Base-by-base conservation (phyloP, 1,140 invertebrate species). In the Batillaria attramentaria region DNA sequence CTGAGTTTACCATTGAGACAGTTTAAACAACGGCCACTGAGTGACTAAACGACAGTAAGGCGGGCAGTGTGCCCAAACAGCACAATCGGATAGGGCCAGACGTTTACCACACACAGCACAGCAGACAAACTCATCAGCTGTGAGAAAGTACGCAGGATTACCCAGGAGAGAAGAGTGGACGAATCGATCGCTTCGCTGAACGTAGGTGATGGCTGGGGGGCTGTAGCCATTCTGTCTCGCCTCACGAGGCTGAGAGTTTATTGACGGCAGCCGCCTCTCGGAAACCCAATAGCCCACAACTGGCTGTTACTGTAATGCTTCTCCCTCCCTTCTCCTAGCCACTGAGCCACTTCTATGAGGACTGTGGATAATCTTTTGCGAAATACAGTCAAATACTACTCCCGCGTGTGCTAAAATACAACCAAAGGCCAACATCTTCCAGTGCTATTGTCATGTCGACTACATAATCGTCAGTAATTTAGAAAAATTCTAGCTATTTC, bases 231-330 rank as follows among this genome's bases (percentile, higher is more conserved):
- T 35, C 54, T 41, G 73, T 41, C 4, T 42, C 4, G 46, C 62
- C 62, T 35, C 20, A 50, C 31, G n/a, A 39, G 50, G 73, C n/a
- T 39, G 73, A 39, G 37, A n/a, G 73, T 18, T 39, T 75, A 75
- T 75, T 75, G 73, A 75, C 73, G 37, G 43, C 50, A 57, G 43
- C 54, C 6, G 73, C 50, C 57, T 70, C 68, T 70, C 35, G 28
- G 73, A 75, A 75, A 75, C 73, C 57, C 73, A 75, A 75, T 39
- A 50, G 35, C 20, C 57, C n/a, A 39, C 73, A 42, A 33, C 37
- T 16, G 16, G 73, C 73, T 75, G 54, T 75, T 75, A 50, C 54
- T 20, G 33, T 62, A 24, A 8, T 3, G 6, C 5, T 24, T 41
- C 54, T 75, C 37, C 73, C 73, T 75, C 54, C 73, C 54, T 35